These are phyloP conservation scores for Cryptoprocta ferox DNA, from an alignment of 2,797 vertebrate species.

Conservation along the genomic window DNA sequence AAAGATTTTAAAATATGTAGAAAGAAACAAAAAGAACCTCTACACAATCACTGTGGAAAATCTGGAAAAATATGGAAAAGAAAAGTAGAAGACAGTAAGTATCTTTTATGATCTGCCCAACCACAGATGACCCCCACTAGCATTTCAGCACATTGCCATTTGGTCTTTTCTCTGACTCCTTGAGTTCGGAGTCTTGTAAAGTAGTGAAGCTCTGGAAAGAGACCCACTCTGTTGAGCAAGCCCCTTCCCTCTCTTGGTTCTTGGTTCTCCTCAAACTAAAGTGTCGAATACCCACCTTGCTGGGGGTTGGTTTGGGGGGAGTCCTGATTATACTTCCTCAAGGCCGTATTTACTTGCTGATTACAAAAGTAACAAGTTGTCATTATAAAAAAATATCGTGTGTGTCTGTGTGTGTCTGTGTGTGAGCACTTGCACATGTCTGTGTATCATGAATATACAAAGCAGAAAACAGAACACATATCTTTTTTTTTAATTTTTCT, in stretches of 20 bases:
- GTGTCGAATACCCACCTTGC: neutral
- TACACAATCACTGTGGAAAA: neutral
- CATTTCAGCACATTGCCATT: neutral
- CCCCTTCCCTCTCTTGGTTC: neutral
- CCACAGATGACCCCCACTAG: neutral
- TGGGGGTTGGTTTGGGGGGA: neutral
- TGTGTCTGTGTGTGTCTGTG: neutral
- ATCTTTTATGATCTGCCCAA: neutral
- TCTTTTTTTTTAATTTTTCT: neutral
- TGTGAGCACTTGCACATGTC: fast-evolving
- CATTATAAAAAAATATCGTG: neutral
- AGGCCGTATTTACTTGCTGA: neutral
- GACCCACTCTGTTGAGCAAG: neutral
- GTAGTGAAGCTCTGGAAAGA: neutral
- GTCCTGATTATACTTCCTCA: neutral
- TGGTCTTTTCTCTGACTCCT: neutral
- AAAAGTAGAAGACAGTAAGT: neutral
- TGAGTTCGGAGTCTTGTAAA: neutral
- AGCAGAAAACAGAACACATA: neutral
- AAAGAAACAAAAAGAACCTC: neutral
- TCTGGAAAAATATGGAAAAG: neutral
- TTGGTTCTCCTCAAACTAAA: neutral
- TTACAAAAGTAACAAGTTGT: neutral
- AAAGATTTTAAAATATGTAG: neutral
- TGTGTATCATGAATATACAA: neutral